Conservation (phyloP, 2,113 vertebrate species). For the Conger conger region DNA sequence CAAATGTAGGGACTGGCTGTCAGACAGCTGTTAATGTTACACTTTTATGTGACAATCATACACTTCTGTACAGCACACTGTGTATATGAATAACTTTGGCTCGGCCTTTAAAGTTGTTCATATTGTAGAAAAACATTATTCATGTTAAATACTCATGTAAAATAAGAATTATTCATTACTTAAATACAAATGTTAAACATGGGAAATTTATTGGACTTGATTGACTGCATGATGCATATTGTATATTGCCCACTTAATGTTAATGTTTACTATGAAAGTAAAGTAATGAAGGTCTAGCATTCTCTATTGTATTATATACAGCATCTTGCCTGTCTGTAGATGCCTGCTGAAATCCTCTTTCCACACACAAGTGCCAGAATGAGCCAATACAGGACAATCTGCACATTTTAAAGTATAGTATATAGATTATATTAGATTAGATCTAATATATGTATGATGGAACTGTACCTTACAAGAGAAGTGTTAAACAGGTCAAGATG, state of each 20-base stretch:
- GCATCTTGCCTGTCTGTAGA: too few species aligned
- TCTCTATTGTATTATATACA: too few species aligned
- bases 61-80: constrained; percentile 31
- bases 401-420: too few species aligned
- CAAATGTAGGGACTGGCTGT: constrained; percentile 54
- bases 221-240: constrained; percentile 48
- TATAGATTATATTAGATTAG: too few species aligned
- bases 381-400: too few species aligned
- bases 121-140: constrained; percentile 37
- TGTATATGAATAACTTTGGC: constrained; percentile 38
- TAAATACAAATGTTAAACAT: constrained; percentile 31
- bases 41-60: constrained; percentile 62
- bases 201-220: constrained; percentile 40
- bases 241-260: constrained; percentile 54
- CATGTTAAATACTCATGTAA: constrained; percentile 23
- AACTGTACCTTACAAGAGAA: too few species aligned
- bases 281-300: neutral
- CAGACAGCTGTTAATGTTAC: constrained; percentile 58
- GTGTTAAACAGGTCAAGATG: too few species aligned
- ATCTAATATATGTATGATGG: too few species aligned
- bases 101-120: constrained; percentile 38
- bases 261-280: constrained; percentile 63
- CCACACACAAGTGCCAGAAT: too few species aligned
- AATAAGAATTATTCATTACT: neutral
- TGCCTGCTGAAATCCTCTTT: too few species aligned